Evolutionary conservation across 2,113 vertebrate genomes (phyloP).

Genomic region (Grallaria varia): DNA sequence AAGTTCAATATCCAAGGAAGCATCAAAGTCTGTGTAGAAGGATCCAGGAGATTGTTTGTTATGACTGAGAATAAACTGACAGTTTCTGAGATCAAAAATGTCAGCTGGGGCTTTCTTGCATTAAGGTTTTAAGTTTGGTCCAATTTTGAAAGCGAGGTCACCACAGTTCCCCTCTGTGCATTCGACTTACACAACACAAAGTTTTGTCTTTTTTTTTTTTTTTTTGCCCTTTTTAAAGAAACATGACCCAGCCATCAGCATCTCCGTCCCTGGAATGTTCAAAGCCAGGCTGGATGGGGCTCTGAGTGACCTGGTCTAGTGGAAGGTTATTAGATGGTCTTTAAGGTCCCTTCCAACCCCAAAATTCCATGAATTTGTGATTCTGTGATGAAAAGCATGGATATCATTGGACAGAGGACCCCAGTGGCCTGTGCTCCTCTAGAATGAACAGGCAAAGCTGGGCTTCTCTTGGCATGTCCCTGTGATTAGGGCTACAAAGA

Average conservation of each 20-base stretch:
- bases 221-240: neutral
- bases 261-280: neutral
- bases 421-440: neutral
- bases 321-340: neutral
- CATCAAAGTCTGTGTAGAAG: neutral
- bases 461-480: neutral
- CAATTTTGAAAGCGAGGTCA: neutral
- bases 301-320: neutral
- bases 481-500: neutral
- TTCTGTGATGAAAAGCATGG: neutral
- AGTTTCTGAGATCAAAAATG: neutral
- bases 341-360: neutral
- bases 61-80: neutral
- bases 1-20: neutral
- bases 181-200: neutral
- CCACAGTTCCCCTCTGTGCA: neutral
- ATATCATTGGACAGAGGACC: neutral
- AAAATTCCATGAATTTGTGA: neutral
- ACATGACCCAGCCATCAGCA: neutral
- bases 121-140: rapidly evolving
- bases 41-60: neutral
- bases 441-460: neutral
- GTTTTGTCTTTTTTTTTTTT: neutral
- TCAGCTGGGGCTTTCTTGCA: neutral
- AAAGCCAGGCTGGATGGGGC: rapidly evolving